These are phyloP conservation scores for Chaetodon trifascialis DNA, from an alignment of 2,113 vertebrate species.

Conservation along the genomic window DNA sequence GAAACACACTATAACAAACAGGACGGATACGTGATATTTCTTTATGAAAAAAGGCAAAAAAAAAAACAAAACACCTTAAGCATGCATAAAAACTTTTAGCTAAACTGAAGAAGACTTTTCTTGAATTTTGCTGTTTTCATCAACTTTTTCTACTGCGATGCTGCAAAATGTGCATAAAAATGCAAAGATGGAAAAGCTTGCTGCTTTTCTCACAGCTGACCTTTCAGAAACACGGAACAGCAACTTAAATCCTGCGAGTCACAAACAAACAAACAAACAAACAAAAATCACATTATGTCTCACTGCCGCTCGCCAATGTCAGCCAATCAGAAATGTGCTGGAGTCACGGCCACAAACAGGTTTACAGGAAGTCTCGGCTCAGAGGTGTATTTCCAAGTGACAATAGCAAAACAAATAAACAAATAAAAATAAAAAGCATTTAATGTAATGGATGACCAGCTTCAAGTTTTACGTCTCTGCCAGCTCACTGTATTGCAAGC, in stretches of 20 bases:
- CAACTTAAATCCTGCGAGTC: neutral
- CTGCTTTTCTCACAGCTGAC: too few relatives aligned
- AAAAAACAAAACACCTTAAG: too few relatives aligned
- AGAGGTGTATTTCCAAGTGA: neutral
- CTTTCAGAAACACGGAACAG: neutral
- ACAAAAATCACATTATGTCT: neutral
- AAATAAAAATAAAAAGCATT: neutral
- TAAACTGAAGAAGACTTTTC: too few relatives aligned
- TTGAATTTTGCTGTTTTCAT: too few relatives aligned
- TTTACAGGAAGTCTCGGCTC: neutral
- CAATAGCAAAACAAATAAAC: neutral
- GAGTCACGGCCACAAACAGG: neutral
- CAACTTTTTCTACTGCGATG: too few relatives aligned
- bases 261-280: neutral
- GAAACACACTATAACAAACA: too few relatives aligned
- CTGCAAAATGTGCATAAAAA: too few relatives aligned
- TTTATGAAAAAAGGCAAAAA: too few relatives aligned
- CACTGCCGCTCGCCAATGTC: neutral
- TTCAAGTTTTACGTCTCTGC: neutral
- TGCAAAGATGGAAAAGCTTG: too few relatives aligned
- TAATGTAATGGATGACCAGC: neutral
- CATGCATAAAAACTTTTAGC: too few relatives aligned
- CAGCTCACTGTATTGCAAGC: neutral
- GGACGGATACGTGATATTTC: too few relatives aligned
- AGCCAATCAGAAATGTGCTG: neutral